phyloP scores from a whole-genome alignment of 2,113 vertebrate genomes.

The Apteryx owenii region DNA sequence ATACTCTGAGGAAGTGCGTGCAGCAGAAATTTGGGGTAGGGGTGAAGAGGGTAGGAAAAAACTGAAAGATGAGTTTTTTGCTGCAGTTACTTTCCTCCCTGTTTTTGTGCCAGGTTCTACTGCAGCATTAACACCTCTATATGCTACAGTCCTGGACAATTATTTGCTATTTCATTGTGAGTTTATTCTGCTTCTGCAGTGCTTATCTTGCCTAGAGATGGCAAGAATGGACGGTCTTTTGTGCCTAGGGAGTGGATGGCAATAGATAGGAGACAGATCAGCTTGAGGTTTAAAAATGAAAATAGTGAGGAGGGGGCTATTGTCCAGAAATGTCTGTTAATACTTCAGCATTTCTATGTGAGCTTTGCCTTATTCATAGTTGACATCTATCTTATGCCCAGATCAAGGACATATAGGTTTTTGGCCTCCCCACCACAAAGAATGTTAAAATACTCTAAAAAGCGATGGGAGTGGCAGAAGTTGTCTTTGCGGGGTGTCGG shows the following conservation, averaged over 20 bases:
- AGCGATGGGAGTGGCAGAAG: not conserved
- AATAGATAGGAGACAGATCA: not conserved
- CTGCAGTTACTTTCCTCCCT: not conserved
- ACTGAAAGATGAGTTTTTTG: not conserved
- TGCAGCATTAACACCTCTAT: not conserved
- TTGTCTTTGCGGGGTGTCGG: not conserved
- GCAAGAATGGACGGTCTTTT: not conserved
- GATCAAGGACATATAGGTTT: not conserved
- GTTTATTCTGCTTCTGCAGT: not conserved
- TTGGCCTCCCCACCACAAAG: not conserved
- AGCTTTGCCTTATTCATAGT: not conserved
- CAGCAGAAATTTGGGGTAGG: not conserved
- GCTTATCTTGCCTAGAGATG: not conserved
- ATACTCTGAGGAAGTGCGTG: rapidly evolving
- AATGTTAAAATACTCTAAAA: not conserved
- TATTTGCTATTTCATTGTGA: rapidly evolving
- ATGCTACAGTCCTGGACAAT: not conserved
- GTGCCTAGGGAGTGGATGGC: rapidly evolving
- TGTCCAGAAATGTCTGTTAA: not conserved
- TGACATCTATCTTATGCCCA: not conserved
- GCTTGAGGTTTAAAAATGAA: not conserved
- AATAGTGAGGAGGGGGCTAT: not conserved
- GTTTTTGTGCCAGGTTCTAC: not conserved
- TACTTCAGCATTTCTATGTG: not conserved
- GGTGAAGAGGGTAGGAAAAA: not conserved